Evolutionary conservation across 2,888 invertebrate species (phyloP), one percentile per base, ranked within the genome.

Genomic region (Selenia dentaria): DNA sequence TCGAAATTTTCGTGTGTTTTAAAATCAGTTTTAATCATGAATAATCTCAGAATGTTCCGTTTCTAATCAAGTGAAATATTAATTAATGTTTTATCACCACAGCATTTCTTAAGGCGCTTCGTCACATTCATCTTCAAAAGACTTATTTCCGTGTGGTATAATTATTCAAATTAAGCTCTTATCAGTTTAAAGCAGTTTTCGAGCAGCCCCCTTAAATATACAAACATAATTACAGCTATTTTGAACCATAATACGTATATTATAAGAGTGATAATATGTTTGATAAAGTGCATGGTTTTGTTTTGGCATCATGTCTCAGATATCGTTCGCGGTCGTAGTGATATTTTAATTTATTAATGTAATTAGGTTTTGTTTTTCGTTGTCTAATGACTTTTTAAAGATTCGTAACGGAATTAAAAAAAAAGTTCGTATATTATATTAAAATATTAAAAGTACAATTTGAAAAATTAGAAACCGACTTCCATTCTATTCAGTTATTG

Each of bases 121-220:
- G 59, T 63, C 65, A 74, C 77, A 86, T 86, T 86, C 84, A 83
- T 85, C 84, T 82, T 83, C 69, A 46, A 64, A 71, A 77, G 74
- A 70, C 75, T 77, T 75, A 70, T 61, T 62, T 56, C 68, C 65
- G 71, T 71, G 64, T 69, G 67, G 59, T 53, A 74, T 84, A 86
- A 87, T 86, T 87, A 87, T 87, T 87, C 85, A 87, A 87, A 87
- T 87, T 76, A 67, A 62, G 54, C 67, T 60, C 81, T 87, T 87
- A 87, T 87, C 87, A 72, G 74, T 58, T 70, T 62, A 72, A 51
- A 72, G 68, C 87, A 87, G 86, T 85, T 83, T 81, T 78, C 77
- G 65, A 59, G 65, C 73, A 62, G 65, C 77, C 76, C 64, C 69
- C 54, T 34, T 38, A 28, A 38, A 28, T 10, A 27, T 28, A 33